phyloP scores from a whole-genome alignment of 92 coral and sea anemone genomes.

The Palythoa caribaeorum region DNA sequence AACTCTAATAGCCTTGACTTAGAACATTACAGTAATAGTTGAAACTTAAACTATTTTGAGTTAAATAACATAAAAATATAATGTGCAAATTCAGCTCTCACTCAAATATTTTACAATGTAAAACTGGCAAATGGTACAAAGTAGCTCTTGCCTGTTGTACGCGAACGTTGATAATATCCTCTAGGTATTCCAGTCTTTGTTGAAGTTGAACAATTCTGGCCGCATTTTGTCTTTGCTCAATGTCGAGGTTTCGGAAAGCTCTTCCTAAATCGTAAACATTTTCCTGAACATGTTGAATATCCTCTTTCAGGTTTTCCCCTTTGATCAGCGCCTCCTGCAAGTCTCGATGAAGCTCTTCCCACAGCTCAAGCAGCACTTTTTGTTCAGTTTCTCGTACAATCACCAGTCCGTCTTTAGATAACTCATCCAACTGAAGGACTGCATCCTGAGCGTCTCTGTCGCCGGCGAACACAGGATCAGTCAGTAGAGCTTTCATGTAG shows the following conservation, averaged over 20 bases:
- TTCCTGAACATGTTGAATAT: background rate
- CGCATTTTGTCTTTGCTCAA: too few species aligned
- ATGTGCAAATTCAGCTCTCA: too few species aligned
- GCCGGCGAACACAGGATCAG: constrained; percentile 14
- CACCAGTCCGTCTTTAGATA: constrained; percentile 27
- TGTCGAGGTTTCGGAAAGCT: background rate
- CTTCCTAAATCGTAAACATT: background rate
- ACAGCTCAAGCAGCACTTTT: background rate
- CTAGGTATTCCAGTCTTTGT: background rate
- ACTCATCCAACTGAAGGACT: background rate
- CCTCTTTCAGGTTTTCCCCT: background rate
- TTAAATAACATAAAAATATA: too few species aligned
- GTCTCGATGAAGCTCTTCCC: constrained; percentile 12
- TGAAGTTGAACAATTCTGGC: background rate
- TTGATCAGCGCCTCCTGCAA: constrained; percentile 14
- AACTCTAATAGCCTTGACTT: too few species aligned
- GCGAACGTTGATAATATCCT: background rate
- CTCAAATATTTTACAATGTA: too few species aligned
- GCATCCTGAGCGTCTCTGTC: constrained; percentile 10
- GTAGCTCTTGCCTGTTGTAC: background rate
- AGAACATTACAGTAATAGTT: too few species aligned
- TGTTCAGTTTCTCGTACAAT: constrained; percentile 35
- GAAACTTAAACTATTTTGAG: too few species aligned
- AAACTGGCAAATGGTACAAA: too few species aligned
- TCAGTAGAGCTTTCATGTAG: background rate